Evolutionary conservation across 1,140 invertebrate species (phyloP).

Genomic region (Drosophila sulfurigaster): DNA sequence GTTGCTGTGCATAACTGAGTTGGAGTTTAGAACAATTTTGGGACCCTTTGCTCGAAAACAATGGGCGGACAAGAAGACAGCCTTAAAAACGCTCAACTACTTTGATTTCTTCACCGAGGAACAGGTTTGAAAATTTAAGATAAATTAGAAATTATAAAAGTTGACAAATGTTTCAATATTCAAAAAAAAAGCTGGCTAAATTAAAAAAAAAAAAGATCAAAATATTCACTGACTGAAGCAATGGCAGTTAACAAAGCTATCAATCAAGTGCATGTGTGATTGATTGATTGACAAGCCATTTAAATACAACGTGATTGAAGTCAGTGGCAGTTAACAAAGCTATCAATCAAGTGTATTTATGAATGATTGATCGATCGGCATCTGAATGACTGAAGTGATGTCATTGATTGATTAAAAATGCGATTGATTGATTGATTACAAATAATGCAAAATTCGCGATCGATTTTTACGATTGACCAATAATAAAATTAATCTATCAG

Average conservation of each 20-base stretch:
- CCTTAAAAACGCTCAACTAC: slow-evolving; percentile 62
- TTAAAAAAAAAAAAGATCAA: too few relatives aligned
- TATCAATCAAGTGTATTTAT: background rate
- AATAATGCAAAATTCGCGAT: too few relatives aligned
- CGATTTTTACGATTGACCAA: too few relatives aligned
- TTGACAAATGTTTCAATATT: too few relatives aligned
- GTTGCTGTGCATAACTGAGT: slow-evolving; percentile 58
- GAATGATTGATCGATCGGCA: too few relatives aligned
- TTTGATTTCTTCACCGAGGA: slow-evolving; percentile 63
- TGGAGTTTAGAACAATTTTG: slow-evolving; percentile 58
- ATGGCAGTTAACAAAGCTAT: slow-evolving; percentile 39
- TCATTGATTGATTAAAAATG: too few relatives aligned
- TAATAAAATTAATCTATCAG: too few relatives aligned
- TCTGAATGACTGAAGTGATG: too few relatives aligned
- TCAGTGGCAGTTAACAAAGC: too few relatives aligned
- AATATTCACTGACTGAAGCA: background rate
- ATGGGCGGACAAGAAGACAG: slow-evolving; percentile 70
- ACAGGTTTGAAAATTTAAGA: slow-evolving; percentile 50
- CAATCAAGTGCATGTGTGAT: background rate
- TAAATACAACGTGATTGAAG: background rate
- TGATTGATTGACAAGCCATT: background rate
- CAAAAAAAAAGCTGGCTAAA: too few relatives aligned
- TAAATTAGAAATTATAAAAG: too few relatives aligned
- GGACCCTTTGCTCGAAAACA: slow-evolving; percentile 52
- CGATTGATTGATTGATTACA: too few relatives aligned